A percentile compares a stretch with the other conserved stretches of the same genome.
Conservation (phyloP, 2,113 vertebrate genomes). For the Cyprinus carpio region DNA sequence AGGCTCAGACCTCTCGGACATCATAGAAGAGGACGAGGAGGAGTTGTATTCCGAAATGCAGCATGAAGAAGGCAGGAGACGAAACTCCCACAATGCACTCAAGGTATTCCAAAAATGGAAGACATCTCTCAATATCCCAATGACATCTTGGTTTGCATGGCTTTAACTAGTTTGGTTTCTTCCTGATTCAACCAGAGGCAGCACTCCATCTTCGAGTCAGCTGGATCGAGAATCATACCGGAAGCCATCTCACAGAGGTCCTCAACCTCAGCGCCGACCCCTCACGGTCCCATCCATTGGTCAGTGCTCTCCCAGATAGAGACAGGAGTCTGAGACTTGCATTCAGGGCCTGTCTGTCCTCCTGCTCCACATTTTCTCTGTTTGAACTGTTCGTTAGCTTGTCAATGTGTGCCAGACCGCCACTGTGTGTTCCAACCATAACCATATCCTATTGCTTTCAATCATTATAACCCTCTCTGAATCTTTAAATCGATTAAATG, state of each 20-base stretch:
- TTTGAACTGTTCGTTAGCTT: conserved; percentile 57
- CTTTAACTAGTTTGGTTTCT: conserved; percentile 32
- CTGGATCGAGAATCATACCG: conserved; percentile 75
- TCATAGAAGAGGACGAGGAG: conserved; percentile 98
- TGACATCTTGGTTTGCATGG: not conserved
- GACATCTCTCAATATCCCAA: conserved; percentile 40
- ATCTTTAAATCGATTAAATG: not conserved
- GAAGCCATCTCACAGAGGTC: conserved; percentile 73
- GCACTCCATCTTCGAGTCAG: conserved; percentile 76
- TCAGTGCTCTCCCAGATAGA: conserved; percentile 75
- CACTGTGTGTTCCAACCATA: conserved; percentile 61
- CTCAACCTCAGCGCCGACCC: conserved; percentile 80
- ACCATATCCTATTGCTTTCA: conserved; percentile 57
- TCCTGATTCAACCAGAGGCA: conserved; percentile 75
- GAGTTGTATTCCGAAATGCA: conserved; percentile 97
- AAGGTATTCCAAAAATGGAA: conserved; percentile 78
- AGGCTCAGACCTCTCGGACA: conserved; percentile 96
- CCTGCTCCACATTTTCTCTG: conserved; percentile 49
- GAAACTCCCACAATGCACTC: conserved; percentile 86
- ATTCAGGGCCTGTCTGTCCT: conserved; percentile 23
- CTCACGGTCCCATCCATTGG: conserved; percentile 85
- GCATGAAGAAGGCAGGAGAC: conserved; percentile 87
- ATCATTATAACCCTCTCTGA: not conserved
- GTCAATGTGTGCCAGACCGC: conserved; percentile 62
- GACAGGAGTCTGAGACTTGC: not conserved